Conservation (phyloP, 2,888 invertebrate species). For the Tridacna crocea region DNA sequence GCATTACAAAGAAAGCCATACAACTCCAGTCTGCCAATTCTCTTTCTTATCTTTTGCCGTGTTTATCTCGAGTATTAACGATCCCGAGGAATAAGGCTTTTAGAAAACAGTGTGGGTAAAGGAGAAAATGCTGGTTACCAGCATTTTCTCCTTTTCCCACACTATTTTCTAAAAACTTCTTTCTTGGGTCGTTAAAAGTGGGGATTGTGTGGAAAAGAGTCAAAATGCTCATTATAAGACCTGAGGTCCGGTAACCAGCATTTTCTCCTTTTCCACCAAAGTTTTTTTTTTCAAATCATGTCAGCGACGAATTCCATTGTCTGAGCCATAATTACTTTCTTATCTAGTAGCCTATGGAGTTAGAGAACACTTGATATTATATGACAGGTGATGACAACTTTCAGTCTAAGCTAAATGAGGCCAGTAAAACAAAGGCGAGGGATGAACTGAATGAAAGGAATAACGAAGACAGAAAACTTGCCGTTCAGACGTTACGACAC, state of each 20-base stretch:
- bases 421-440: slow-evolving; percentile 43
- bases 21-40: too few species aligned
- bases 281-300: too few species aligned
- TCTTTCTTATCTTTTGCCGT: not conserved
- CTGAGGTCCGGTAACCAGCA: not conserved
- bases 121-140: not conserved
- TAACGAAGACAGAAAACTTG: slow-evolving; percentile 32
- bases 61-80: not conserved
- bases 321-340: too few species aligned
- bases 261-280: not conserved
- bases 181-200: too few species aligned
- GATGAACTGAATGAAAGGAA: slow-evolving; percentile 46
- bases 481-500: slow-evolving; percentile 45
- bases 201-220: not conserved
- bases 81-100: not conserved
- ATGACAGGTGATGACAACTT: slow-evolving; percentile 29
- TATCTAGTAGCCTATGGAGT: not conserved
- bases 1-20: too few species aligned
- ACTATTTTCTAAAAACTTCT: too few species aligned
- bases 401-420: slow-evolving; percentile 23
- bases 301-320: too few species aligned
- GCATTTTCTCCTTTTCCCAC: not conserved
- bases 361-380: not conserved
- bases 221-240: too few species aligned
- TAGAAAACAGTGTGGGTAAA: not conserved